phyloP scores from a whole-genome alignment of 2,113 vertebrate genomes.

The Entosphenus tridentatus region DNA sequence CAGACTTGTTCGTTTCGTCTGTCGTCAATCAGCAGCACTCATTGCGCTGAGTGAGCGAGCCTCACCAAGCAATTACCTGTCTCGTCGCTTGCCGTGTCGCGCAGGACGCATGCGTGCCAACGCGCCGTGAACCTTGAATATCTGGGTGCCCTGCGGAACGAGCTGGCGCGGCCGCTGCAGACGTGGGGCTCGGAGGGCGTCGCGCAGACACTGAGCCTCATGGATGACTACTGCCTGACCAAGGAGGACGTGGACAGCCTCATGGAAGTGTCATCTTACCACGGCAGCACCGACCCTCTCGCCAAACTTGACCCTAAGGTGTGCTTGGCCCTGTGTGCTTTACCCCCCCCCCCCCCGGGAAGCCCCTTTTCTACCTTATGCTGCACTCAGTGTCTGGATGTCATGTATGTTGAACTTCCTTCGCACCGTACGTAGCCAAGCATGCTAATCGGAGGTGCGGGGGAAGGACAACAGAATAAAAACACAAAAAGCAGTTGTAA shows the following conservation, averaged over 20 bases:
- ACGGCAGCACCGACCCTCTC: slow-evolving; percentile 48
- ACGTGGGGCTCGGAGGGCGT: slow-evolving; percentile 42
- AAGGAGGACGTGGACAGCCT: slow-evolving; percentile 78
- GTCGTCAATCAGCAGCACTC: too few species aligned
- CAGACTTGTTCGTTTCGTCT: too few species aligned
- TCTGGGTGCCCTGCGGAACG: slow-evolving; percentile 36
- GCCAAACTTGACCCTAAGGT: slow-evolving; percentile 84
- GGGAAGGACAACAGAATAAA: not conserved
- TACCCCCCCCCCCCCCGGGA: too few species aligned
- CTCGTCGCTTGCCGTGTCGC: too few species aligned
- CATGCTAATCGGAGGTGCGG: not conserved
- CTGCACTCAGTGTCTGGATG: not conserved
- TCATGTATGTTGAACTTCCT: not conserved
- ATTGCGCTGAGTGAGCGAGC: too few species aligned
- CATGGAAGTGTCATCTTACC: slow-evolving; percentile 71
- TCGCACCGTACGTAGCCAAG: not conserved
- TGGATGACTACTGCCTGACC: slow-evolving; percentile 65
- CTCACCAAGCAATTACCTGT: too few species aligned
- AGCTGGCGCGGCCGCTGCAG: slow-evolving; percentile 41
- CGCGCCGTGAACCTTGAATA: slow-evolving; percentile 67
- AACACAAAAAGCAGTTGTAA: not conserved
- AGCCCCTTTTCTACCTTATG: too few species aligned
- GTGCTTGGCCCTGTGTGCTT: slow-evolving; percentile 7
- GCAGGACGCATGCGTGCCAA: slow-evolving; percentile 50
- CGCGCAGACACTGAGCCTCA: slow-evolving; percentile 31